Conservation (phyloP, 2,797 vertebrate species). For the Channallabes apus region DNA sequence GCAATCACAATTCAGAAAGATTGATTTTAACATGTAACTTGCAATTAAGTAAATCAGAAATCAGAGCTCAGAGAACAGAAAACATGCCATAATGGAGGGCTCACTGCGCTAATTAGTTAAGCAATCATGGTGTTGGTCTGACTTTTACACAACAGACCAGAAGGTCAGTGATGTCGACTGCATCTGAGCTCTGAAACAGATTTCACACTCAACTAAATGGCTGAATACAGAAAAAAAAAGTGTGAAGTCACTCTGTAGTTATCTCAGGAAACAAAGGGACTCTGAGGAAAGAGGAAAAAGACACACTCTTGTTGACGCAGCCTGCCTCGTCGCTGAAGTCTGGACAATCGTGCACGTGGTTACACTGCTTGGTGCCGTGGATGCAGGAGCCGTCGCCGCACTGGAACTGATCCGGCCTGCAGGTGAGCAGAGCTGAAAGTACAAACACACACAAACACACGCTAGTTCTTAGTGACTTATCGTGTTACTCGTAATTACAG, state of each 20-base stretch:
- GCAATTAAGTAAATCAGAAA: neutral
- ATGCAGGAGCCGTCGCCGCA: slow-evolving; percentile 92
- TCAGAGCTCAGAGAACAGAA: neutral
- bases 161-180: neutral
- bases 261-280: neutral
- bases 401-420: slow-evolving; percentile 91
- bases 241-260: neutral
- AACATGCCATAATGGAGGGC: neutral
- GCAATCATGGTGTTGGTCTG: neutral
- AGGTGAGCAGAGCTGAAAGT: slow-evolving; percentile 81
- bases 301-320: slow-evolving; percentile 77
- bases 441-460: slow-evolving; percentile 38
- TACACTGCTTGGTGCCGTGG: slow-evolving; percentile 88
- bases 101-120: neutral
- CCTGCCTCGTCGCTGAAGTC: slow-evolving; percentile 92
- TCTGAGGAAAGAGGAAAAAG: neutral
- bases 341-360: slow-evolving; percentile 86
- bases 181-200: neutral
- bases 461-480: neutral
- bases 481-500: slow-evolving; percentile 7
- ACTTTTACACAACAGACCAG: neutral
- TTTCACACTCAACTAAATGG: neutral
- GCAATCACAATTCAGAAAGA: neutral
- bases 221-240: neutral
- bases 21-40: neutral